These are phyloP conservation scores for Spongia lamella DNA, from an alignment of 37 sponge, comb jelly and placozoan species.

Conservation along the genomic window DNA sequence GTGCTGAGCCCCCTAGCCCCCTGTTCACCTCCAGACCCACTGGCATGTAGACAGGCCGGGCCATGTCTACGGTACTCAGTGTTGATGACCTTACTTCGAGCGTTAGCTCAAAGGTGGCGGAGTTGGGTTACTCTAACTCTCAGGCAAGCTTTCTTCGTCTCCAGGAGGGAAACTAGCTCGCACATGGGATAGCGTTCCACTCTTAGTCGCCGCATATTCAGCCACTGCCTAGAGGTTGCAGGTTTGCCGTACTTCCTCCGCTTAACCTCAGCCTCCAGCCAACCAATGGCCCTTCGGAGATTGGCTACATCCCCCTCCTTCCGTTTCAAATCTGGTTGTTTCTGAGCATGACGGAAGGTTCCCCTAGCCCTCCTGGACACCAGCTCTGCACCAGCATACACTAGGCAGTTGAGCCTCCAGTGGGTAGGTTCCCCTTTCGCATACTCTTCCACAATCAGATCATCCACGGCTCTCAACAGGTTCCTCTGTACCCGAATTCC, in stretches of 20 bases:
- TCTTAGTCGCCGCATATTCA: no score
- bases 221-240: no score
- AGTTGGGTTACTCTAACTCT: not conserved
- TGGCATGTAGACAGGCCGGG: not conserved
- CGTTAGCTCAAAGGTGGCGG: not conserved
- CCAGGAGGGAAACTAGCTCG: not conserved
- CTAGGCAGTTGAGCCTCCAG: constrained; percentile 9
- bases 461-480: not conserved
- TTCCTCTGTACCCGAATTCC: not conserved
- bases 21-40: no score
- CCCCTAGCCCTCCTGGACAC: not conserved
- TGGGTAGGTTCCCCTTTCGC: not conserved
- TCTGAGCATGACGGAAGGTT: no score
- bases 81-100: not conserved
- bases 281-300: no score
- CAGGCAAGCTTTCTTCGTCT: not conserved
- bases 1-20: not conserved
- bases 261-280: no score
- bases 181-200: not conserved
- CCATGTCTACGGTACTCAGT: not conserved
- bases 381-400: constrained; percentile 6
- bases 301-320: no score
- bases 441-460: not conserved
- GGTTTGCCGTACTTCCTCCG: no score
- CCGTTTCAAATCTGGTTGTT: no score